Evolutionary conservation across 1,140 invertebrate genomes (phyloP).

Genomic region (Contarinia nasturtii): DNA sequence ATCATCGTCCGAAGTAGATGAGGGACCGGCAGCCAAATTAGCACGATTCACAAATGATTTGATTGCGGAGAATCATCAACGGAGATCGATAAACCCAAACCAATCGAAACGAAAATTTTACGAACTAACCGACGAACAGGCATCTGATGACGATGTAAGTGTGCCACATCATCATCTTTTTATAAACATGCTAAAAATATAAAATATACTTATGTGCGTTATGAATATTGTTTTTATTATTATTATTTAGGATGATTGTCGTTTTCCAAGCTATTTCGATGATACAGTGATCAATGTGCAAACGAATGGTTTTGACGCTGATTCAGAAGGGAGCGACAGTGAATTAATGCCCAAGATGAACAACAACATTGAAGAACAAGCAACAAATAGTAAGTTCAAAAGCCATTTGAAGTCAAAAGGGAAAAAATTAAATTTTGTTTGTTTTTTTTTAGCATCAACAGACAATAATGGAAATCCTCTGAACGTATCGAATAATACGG

Average conservation of each 20-base stretch:
- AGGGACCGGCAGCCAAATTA: background rate
- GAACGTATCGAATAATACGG: background rate
- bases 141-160: slow-evolving; percentile 21
- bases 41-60: background rate
- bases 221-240: background rate
- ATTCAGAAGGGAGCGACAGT: slow-evolving; percentile 21
- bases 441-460: background rate
- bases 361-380: background rate
- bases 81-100: slow-evolving; percentile 7
- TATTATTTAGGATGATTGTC: background rate
- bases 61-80: slow-evolving; percentile 16
- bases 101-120: slow-evolving; percentile 11
- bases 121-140: slow-evolving; percentile 12
- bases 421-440: background rate
- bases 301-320: slow-evolving; percentile 20
- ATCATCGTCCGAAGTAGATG: background rate
- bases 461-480: background rate
- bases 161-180: too few relatives aligned
- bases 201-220: background rate
- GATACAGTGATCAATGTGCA: background rate
- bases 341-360: slow-evolving; percentile 6
- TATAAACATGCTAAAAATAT: background rate
- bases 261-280: background rate
- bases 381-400: too few relatives aligned
- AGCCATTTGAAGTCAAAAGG: too few relatives aligned